These are phyloP conservation scores for Manis crassicaudata DNA, from an alignment of 2,797 vertebrate genomes.

Conservation along the genomic window DNA sequence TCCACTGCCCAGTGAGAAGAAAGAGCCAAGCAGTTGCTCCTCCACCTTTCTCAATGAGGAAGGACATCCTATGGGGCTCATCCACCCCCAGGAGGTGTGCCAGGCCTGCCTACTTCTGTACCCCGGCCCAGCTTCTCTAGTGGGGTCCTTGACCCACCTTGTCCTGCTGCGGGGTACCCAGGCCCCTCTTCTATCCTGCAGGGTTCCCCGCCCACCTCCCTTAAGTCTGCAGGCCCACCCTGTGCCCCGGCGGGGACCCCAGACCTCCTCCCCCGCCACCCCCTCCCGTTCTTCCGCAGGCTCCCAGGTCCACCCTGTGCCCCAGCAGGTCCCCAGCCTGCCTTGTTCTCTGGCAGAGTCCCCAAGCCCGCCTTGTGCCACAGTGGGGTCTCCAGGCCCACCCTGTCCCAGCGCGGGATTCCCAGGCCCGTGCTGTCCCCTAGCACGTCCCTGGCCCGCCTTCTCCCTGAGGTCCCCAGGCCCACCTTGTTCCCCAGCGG, in stretches of 20 bases:
- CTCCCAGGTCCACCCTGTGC: not conserved
- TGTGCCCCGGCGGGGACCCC: not conserved
- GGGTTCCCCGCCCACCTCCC: not conserved
- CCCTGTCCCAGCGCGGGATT: not conserved
- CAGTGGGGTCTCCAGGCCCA: not conserved
- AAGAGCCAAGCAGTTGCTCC: constrained; percentile 33
- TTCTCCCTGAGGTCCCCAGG: not conserved
- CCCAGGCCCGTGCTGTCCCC: not conserved
- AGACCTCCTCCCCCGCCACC: not conserved
- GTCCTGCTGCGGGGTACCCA: not conserved
- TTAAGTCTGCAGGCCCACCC: not conserved
- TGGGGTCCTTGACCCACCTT: not conserved
- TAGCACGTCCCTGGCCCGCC: not conserved
- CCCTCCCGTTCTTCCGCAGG: too few relatives aligned
- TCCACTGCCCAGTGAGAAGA: constrained; percentile 15
- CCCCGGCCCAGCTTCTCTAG: not conserved
- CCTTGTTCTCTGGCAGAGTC: too few relatives aligned
- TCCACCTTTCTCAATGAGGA: not conserved
- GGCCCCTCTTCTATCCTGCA: not conserved
- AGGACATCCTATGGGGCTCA: not conserved
- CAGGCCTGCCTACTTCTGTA: not conserved
- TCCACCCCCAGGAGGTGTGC: not conserved
- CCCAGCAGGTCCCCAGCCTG: not conserved
- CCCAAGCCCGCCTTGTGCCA: too few relatives aligned
- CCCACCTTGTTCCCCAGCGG: not conserved